Conservation (phyloP, 2,113 vertebrate species). For the Festucalex cinctus region DNA sequence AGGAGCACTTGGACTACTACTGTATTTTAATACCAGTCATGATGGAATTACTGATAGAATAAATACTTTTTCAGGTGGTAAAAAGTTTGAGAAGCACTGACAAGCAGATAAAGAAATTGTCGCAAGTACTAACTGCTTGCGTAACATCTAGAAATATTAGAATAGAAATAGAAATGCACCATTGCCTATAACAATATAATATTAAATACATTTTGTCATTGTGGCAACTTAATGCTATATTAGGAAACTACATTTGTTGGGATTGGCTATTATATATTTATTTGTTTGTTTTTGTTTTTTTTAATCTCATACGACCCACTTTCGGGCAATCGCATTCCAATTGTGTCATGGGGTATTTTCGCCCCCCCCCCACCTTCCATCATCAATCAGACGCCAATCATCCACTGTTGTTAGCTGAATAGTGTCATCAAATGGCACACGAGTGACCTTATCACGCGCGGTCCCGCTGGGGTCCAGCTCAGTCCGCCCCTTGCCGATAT, state of each 20-base stretch:
- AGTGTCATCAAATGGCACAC: conserved; percentile 33
- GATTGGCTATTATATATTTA: conserved; percentile 10
- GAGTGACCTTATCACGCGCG: conserved; percentile 39
- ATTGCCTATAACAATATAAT: background rate
- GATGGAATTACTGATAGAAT: too few relatives aligned
- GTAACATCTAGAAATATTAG: too few relatives aligned
- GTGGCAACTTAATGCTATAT: background rate
- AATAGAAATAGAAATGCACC: too few relatives aligned
- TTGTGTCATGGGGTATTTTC: conserved; percentile 14
- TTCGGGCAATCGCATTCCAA: conserved; percentile 34
- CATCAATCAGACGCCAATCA: conserved; percentile 52
- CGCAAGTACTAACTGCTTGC: too few relatives aligned
- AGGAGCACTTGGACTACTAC: too few relatives aligned
- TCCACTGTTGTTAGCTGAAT: conserved; percentile 27
- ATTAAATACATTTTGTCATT: background rate
- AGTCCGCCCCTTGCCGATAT: conserved; percentile 40
- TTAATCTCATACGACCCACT: conserved; percentile 6
- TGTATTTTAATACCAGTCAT: too few relatives aligned
- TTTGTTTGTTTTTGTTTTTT: conserved; percentile 7
- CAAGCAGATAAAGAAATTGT: too few relatives aligned
- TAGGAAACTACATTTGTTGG: background rate
- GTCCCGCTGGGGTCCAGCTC: conserved; percentile 30
- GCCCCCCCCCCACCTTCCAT: background rate
- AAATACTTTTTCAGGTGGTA: too few relatives aligned
- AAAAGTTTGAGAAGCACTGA: too few relatives aligned